phyloP scores from a whole-genome alignment of 1,140 invertebrate species.

The Meteorus sp. region DNA sequence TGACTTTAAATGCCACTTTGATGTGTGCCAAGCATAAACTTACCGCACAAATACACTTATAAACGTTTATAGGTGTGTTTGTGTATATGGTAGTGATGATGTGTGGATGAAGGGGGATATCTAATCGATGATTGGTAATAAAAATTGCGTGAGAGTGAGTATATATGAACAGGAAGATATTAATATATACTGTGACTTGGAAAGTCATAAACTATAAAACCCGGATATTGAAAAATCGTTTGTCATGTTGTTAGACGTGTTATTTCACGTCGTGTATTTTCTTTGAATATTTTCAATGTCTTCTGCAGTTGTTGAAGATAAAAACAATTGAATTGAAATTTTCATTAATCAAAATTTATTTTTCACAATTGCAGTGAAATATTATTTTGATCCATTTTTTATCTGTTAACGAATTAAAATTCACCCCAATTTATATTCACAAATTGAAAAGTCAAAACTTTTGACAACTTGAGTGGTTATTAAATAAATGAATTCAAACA shows the following conservation, averaged over 20 bases:
- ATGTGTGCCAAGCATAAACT: conserved; percentile 13
- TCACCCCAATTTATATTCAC: not conserved
- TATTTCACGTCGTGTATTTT: too few species aligned
- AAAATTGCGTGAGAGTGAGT: conserved; percentile 10
- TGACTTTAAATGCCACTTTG: conserved; percentile 17
- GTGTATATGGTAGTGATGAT: too few species aligned
- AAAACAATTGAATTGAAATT: not conserved
- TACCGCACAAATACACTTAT: not conserved
- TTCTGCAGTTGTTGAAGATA: not conserved
- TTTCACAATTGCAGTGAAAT: too few species aligned
- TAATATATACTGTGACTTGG: conserved; percentile 2
- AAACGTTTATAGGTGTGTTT: too few species aligned
- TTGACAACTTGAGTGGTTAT: too few species aligned
- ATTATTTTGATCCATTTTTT: conserved; percentile 8
- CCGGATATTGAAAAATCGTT: conserved; percentile 18
- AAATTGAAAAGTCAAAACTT: too few species aligned
- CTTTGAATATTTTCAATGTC: not conserved
- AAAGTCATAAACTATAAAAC: conserved; percentile 6
- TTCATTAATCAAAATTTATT: too few species aligned
- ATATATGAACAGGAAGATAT: not conserved
- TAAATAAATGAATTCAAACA: too few species aligned
- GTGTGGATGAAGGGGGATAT: too few species aligned
- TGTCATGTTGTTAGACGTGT: not conserved
- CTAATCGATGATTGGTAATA: conserved; percentile 19
- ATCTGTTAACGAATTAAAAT: not conserved